Evolutionary conservation across 2,888 invertebrate species (phyloP), one percentile per base, ranked within the genome.

Genomic region (Gnatocerus cornutus): DNA sequence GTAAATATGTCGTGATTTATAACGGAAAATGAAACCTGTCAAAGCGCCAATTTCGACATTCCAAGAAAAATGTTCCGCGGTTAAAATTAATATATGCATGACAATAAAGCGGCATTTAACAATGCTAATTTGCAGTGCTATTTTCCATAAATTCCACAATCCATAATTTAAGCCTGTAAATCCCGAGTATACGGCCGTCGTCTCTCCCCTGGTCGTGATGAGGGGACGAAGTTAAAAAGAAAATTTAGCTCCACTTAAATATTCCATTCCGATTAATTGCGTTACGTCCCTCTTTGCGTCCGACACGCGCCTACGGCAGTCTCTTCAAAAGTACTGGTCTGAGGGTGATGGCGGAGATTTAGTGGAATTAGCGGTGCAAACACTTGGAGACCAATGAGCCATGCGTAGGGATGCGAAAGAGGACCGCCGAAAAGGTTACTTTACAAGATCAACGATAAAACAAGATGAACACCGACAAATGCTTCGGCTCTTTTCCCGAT

Each of bases 191-290:
- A 50, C 43, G n/a, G 48, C n/a, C 46, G 50, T 12, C 45, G 41
- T 50, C n/a, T 13, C 39, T 43, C 56, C 29, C 43, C 39, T 10
- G 33, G 58, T 58, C 58, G 45, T 52, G 45, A 39, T 37, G 56
- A 58, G 53, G 55, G 48, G 69, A 37, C 53, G 46, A 69, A 61
- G 46, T 61, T 69, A 52, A 69, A 69, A 66, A 65, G 66, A 69
- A 69, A 69, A 69, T 69, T 69, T 66, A 69, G 59, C 62, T 66
- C 62, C 55, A 66, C 66, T 70, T 70, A 70, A 66, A 70, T 70
- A 70, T 70, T 70, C 70, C 70, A 70, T 70, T 70, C 68, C 70
- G 70, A 70, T 70, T 70, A 70, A 66, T 70, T 70, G 66, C 62
- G 56, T 70, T 56, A 66, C 52, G 65, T 65, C 61, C 65, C 65